phyloP scores from a whole-genome alignment of 2,797 vertebrate species.

The Potorous gilbertii region DNA sequence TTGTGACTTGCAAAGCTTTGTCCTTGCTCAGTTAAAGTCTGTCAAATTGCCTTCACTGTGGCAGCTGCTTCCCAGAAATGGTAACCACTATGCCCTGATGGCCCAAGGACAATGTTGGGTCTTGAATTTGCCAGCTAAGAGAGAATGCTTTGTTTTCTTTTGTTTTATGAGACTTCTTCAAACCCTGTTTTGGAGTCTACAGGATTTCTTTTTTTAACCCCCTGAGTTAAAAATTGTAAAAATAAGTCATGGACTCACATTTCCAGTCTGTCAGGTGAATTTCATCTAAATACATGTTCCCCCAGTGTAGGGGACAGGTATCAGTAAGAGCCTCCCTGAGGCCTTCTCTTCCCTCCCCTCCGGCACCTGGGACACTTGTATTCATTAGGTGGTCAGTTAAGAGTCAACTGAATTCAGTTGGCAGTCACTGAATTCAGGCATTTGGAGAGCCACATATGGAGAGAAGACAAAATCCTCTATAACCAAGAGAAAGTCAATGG shows the following conservation, averaged over 20 bases:
- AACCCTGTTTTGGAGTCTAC: conserved; percentile 8
- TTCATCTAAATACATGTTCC: neutral
- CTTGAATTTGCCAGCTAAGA: neutral
- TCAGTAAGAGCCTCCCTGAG: neutral
- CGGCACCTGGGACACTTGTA: neutral
- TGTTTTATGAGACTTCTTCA: neutral
- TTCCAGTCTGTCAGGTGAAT: neutral
- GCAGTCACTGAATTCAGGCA: neutral
- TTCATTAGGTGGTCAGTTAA: neutral
- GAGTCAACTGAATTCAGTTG: neutral
- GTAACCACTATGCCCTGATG: neutral
- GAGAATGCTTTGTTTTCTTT: neutral
- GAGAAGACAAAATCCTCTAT: neutral
- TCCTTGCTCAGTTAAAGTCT: conserved; percentile 40
- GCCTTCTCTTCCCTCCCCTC: neutral
- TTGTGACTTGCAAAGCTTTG: conserved; percentile 55
- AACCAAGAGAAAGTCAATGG: neutral
- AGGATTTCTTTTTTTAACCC: neutral
- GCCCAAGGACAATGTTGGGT: neutral
- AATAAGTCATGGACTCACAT: conserved; percentile 17
- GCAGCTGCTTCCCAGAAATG: conserved; percentile 57
- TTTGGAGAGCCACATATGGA: neutral
- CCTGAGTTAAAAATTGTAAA: neutral
- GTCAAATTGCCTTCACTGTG: conserved; percentile 28
- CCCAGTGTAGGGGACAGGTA: neutral